A percentile compares a stretch with the other conserved stretches of the same genome.
phyloP scores from a whole-genome alignment of 2,888 invertebrate genomes.

The Augochlorella aurata region DNA sequence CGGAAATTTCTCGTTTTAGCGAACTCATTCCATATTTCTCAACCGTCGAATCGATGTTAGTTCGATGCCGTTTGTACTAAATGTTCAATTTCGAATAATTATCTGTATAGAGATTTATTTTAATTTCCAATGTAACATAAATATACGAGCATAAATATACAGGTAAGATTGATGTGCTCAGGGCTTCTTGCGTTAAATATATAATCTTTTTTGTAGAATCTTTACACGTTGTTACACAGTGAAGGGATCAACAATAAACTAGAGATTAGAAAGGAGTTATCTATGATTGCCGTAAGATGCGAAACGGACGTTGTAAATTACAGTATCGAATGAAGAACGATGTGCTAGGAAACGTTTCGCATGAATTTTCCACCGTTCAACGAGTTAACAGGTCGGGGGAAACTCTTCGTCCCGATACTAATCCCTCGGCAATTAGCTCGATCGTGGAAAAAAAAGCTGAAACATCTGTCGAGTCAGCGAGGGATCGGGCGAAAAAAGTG shows the following conservation, averaged over 20 bases:
- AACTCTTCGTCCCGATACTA: conserved; percentile 25
- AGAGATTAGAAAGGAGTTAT: not conserved
- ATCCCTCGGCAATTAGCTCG: conserved; percentile 46
- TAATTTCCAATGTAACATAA: too few species aligned
- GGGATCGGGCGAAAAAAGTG: conserved; percentile 47
- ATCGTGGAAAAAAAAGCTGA: conserved; percentile 41
- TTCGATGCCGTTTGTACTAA: too few species aligned
- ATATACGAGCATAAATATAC: too few species aligned
- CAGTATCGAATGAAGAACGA: not conserved
- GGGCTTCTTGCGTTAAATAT: too few species aligned
- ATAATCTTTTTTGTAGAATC: not conserved
- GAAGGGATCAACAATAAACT: not conserved
- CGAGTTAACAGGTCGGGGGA: not conserved
- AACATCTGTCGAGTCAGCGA: conserved; percentile 58
- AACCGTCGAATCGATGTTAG: too few species aligned
- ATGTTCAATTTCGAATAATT: too few species aligned
- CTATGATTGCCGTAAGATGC: not conserved
- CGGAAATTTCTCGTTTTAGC: too few species aligned
- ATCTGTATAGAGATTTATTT: too few species aligned
- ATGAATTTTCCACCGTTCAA: not conserved
- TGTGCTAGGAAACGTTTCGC: not conserved
- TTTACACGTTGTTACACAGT: not conserved
- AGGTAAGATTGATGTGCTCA: too few species aligned
- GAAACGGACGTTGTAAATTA: not conserved
- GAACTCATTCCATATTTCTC: too few species aligned